Evolutionary conservation across 2,797 vertebrate species (phyloP).

Genomic region (Synaphobranchus kaupii): DNA sequence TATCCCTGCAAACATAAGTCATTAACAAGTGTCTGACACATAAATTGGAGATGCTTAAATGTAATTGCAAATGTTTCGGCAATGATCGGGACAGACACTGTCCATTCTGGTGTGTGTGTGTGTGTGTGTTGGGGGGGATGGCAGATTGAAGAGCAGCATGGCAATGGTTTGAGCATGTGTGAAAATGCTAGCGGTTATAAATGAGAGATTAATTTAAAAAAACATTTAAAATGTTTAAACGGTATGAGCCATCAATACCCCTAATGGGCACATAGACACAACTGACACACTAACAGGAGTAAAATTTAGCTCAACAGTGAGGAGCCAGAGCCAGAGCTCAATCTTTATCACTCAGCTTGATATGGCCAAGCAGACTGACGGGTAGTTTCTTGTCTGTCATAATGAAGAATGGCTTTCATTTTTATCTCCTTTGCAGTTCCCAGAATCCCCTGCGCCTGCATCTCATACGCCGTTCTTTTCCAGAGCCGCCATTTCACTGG

Average conservation of each 20-base stretch:
- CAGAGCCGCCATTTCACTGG: not conserved
- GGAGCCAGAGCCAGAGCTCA: not conserved
- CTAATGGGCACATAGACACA: not conserved
- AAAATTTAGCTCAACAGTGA: not conserved
- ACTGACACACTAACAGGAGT: not conserved
- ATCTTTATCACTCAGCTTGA: not conserved
- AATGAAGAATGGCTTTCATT: not conserved
- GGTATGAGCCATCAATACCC: not conserved
- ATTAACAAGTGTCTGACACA: too few species aligned
- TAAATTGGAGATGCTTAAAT: too few species aligned
- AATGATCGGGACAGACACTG: too few species aligned
- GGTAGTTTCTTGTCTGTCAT: not conserved
- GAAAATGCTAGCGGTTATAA: not conserved
- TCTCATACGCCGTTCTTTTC: not conserved
- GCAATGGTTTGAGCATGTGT: not conserved
- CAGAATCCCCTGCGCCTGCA: not conserved
- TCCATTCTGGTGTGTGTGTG: too few species aligned
- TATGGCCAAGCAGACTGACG: not conserved
- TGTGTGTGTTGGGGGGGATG: not conserved
- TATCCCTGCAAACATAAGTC: too few species aligned
- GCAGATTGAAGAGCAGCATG: not conserved
- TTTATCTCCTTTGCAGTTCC: not conserved
- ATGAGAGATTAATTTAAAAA: not conserved
- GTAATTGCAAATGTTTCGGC: too few species aligned
- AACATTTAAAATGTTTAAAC: not conserved